Conservation (phyloP, 2,888 invertebrate genomes). For the Pheosia tremula region DNA sequence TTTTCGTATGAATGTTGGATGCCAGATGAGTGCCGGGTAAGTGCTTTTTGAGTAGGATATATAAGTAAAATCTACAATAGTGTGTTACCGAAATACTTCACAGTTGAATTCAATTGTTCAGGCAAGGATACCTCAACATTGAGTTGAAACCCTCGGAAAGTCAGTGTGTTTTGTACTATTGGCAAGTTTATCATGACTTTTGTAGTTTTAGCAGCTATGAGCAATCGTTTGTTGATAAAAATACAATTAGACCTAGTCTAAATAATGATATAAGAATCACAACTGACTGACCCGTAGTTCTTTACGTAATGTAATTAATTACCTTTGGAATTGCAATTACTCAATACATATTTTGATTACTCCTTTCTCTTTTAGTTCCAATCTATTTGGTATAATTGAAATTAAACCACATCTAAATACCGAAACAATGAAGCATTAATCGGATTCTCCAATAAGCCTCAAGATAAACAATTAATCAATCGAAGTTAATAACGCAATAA, state of each 20-base stretch:
- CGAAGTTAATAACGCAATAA: background rate
- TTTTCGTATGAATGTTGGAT: background rate
- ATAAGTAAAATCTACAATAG: no score
- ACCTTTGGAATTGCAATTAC: background rate
- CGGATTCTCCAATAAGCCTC: constrained; percentile 2
- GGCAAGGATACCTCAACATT: no score
- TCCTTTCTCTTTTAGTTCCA: background rate
- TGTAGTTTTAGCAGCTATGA: no score
- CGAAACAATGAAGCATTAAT: constrained; percentile 1
- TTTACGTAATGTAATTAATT: background rate
- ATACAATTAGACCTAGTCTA: no score
- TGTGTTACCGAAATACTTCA: no score
- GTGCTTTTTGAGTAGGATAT: background rate
- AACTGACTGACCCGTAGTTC: no score
- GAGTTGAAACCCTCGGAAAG: no score
- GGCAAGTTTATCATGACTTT: no score
- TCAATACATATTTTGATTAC: background rate
- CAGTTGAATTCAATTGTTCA: no score
- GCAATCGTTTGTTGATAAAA: no score
- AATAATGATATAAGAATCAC: no score
- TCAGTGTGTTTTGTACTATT: no score
- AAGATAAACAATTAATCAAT: constrained; percentile 2
- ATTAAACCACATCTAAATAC: background rate
- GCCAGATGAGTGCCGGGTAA: background rate
- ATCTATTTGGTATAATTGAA: background rate